A percentile compares a stretch with the other conserved stretches of the same genome.
Evolutionary conservation across 2,113 vertebrate species (phyloP).

Genomic region (Scopus umbretta): DNA sequence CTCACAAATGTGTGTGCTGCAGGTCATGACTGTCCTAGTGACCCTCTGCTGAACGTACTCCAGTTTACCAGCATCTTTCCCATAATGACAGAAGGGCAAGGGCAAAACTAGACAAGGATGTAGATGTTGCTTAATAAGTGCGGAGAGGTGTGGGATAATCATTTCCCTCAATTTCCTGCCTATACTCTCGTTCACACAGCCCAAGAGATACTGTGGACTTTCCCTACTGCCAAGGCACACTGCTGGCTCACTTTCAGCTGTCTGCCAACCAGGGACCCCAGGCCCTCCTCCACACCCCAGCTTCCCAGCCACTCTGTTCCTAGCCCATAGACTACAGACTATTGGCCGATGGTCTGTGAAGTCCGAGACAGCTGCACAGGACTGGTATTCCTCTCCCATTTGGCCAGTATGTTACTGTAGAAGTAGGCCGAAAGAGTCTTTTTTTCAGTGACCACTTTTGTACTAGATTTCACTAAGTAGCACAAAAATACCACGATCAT

Average conservation of each 20-base stretch:
- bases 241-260: not conserved
- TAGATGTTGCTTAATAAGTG: not conserved
- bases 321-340: not conserved
- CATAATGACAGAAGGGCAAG: rapidly evolving
- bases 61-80: not conserved
- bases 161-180: not conserved
- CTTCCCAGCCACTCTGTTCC: not conserved
- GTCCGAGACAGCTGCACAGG: not conserved
- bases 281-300: not conserved
- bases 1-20: rapidly evolving
- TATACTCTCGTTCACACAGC: not conserved
- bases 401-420: not conserved
- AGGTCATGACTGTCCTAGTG: not conserved
- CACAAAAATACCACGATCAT: not conserved
- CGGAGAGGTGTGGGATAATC: not conserved
- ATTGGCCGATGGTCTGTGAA: not conserved
- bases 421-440: not conserved
- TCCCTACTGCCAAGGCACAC: not conserved
- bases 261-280: not conserved
- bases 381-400: not conserved
- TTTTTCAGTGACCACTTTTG: not conserved
- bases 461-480: not conserved
- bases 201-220: not conserved
- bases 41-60: not conserved
- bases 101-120: not conserved